Base-by-base conservation (phyloP, 2,797 vertebrate species). In the Meda fulgida region DNA sequence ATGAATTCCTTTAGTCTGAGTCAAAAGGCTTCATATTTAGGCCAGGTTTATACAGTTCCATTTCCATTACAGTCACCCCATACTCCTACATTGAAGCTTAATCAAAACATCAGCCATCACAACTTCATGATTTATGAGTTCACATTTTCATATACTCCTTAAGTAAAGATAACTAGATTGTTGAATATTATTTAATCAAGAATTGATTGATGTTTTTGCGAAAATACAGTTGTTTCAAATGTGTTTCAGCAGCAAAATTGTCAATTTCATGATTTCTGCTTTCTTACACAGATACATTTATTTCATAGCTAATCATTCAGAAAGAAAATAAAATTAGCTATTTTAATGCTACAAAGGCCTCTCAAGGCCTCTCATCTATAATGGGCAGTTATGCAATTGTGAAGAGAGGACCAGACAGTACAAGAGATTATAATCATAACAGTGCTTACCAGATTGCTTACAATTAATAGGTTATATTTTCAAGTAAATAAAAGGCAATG, bases 1-100 rank as follows among this genome's bases (percentile, higher is more conserved):
- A 86, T 82, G 60, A 78, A 84, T 78, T 69, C 84, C 81, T 85
- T 80, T 34, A 72, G 69, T 43, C 78, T 31, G 36, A 69, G 77
- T 83, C 71, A 84, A 71, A 76, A 77, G 36, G 31, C 58, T 51
- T 38, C 40, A 70, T 55, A 46, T 83, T 21, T 48, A 31, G 40
- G 43, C 82, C 65, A 83, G 60, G 70, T 69, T 80, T 36, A 79
- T 40, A 38, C 11, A 65, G 70, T 43, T 83, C 29, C 3, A 83
- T 75, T 82, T 75, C 7, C 72, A 79, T 66, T 75, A 81, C 18
- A 58, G 66, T 78, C 46, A 65, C 69, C 67, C 23, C 51, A 43
- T 13, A 75, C 40, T 60, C 31, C 48, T 43, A 19, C 7, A 13
- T 21, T 63, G 73, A 80, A 53, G 69, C 46, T 13, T 65, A 83